Conservation (phyloP, 2,888 invertebrate genomes). For the Uloborus plumipes region DNA sequence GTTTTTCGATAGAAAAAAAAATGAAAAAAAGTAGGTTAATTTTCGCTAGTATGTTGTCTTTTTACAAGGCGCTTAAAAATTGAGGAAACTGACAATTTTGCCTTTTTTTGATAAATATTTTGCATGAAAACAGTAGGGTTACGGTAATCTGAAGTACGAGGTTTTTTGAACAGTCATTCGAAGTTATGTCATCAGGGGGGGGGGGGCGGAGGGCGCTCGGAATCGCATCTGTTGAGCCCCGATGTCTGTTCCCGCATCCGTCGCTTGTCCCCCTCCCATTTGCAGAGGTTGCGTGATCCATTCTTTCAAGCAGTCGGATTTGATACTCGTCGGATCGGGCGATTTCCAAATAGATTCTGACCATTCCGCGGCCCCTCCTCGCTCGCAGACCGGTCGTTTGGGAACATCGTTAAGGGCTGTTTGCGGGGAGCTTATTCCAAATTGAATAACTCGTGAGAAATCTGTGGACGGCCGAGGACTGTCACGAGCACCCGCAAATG, state of each 20-base stretch:
- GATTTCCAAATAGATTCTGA: conserved; percentile 61
- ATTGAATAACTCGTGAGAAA: conserved; percentile 64
- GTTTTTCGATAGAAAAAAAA: no score
- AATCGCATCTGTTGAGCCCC: neutral
- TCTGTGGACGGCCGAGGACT: conserved; percentile 53
- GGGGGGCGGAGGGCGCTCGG: no score
- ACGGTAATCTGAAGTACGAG: no score
- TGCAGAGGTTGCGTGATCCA: conserved; percentile 26
- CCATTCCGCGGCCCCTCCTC: conserved; percentile 50
- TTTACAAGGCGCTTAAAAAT: no score
- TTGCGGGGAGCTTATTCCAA: conserved; percentile 44
- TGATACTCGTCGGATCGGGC: conserved; percentile 38
- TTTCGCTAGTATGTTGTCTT: no score
- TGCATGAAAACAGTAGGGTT: no score
- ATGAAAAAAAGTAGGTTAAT: no score
- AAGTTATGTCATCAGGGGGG: no score
- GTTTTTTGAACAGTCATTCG: no score
- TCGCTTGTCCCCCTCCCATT: conserved; percentile 6
- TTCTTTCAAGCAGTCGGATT: conserved; percentile 13
- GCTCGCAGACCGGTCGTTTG: conserved; percentile 30
- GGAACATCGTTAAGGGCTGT: conserved; percentile 53
- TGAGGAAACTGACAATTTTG: no score
- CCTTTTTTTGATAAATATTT: no score
- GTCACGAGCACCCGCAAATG: conserved; percentile 51
- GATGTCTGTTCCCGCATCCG: neutral